Conservation (phyloP, 2,888 invertebrate genomes). For the Deilephila elpenor region DNA sequence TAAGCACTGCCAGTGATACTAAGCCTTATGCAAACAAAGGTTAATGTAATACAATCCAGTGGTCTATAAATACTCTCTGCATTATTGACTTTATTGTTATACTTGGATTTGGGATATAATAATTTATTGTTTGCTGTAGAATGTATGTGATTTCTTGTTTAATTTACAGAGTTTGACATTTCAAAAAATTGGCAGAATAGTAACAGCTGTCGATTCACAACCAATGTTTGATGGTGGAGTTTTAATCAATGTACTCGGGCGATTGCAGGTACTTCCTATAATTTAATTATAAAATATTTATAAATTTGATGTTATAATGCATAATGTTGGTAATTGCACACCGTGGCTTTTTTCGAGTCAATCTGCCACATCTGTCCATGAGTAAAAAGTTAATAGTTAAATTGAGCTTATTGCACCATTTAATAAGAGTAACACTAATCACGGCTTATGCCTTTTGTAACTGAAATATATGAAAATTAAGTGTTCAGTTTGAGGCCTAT, state of each 20-base stretch:
- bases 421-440: background rate
- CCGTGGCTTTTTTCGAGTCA: background rate
- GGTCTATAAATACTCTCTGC: too few species aligned
- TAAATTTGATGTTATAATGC: background rate
- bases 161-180: constrained; percentile 92
- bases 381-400: background rate
- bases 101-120: background rate
- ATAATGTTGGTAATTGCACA: background rate
- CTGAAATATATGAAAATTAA: background rate
- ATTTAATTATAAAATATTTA: background rate
- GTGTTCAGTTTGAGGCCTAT: background rate
- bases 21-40: too few species aligned
- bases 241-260: constrained; percentile 97
- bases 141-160: background rate
- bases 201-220: constrained; percentile 98
- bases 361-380: constrained; percentile 10
- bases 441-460: background rate
- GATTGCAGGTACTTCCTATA: constrained; percentile 92
- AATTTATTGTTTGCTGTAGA: background rate
- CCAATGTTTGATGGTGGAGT: constrained; percentile 99
- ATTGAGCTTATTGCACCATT: background rate
- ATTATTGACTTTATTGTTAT: too few species aligned
- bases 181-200: constrained; percentile 95
- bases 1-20: too few species aligned
- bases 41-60: too few species aligned